phyloP scores from a whole-genome alignment of 1,140 invertebrate genomes.

The Holotrichia oblita region DNA sequence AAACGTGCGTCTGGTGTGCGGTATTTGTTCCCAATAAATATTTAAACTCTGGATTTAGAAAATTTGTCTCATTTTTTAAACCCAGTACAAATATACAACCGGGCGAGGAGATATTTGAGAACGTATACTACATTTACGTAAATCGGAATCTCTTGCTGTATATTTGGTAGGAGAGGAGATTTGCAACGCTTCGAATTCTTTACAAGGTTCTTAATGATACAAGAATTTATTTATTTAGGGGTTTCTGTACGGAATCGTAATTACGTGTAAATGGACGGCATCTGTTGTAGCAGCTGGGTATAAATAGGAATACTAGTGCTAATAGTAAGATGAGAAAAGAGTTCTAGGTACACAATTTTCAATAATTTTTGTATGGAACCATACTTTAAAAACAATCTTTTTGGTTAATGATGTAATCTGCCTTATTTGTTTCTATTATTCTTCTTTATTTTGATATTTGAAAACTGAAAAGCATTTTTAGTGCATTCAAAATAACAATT shows the following conservation, averaged over 20 bases:
- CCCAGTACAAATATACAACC: background rate
- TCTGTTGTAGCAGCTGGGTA: background rate
- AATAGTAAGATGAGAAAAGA: no score
- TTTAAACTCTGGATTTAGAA: background rate
- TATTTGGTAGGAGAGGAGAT: background rate
- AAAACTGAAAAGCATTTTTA: no score
- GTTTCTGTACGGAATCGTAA: background rate
- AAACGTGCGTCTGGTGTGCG: conserved; percentile 3
- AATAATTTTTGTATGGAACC: no score
- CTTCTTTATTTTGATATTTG: no score
- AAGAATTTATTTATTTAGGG: background rate
- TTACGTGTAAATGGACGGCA: background rate
- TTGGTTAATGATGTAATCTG: no score
- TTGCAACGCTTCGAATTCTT: background rate
- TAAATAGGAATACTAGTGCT: background rate
- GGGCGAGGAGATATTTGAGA: background rate
- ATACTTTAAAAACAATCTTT: no score
- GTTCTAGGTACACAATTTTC: no score
- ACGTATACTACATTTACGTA: background rate
- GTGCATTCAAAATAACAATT: no score
- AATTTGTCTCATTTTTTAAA: conserved; percentile 15
- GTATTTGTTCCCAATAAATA: conserved; percentile 3
- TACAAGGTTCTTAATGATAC: background rate
- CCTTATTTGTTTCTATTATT: no score
- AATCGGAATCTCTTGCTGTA: background rate